Conservation (phyloP, 2,888 invertebrate species). For the Drosophila ezoana region DNA sequence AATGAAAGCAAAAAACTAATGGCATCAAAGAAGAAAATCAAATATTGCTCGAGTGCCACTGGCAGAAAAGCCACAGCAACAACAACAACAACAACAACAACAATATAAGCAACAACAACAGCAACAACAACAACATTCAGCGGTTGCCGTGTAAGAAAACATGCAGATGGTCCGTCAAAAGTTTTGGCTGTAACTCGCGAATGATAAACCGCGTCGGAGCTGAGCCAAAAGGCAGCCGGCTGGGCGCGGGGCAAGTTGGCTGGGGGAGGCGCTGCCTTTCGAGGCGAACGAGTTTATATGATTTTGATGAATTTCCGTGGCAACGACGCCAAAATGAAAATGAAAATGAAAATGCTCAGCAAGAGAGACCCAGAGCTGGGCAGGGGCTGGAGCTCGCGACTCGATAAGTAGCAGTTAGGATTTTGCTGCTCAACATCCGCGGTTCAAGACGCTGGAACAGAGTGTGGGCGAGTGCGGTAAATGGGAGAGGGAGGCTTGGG, state of each 20-base stretch:
- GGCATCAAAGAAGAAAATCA: slow-evolving; percentile 80
- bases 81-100: slow-evolving; percentile 27
- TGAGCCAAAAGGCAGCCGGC: slow-evolving; percentile 9
- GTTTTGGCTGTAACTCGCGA: slow-evolving; percentile 67
- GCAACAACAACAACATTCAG: slow-evolving; percentile 37
- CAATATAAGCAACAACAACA: slow-evolving; percentile 38
- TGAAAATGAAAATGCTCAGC: slow-evolving; percentile 41
- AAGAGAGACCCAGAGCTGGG: neutral
- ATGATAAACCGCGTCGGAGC: slow-evolving; percentile 68
- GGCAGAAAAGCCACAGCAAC: slow-evolving; percentile 62
- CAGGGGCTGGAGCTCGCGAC: slow-evolving; percentile 38
- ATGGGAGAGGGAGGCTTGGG: neutral
- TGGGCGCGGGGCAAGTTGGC: neutral
- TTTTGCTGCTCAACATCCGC: slow-evolving; percentile 66
- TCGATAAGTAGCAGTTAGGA: slow-evolving; percentile 79
- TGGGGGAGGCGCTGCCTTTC: slow-evolving; percentile 35
- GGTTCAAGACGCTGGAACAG: slow-evolving; percentile 32
- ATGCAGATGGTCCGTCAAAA: slow-evolving; percentile 76
- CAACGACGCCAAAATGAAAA: slow-evolving; percentile 79
- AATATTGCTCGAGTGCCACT: slow-evolving; percentile 78
- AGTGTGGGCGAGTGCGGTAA: neutral
- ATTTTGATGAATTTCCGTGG: slow-evolving; percentile 81
- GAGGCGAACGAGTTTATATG: slow-evolving; percentile 77
- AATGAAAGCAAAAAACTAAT: slow-evolving; percentile 63
- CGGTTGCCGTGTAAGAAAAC: slow-evolving; percentile 63